Conservation (phyloP, 2,797 vertebrate species). For the Notolabrus celidotus region DNA sequence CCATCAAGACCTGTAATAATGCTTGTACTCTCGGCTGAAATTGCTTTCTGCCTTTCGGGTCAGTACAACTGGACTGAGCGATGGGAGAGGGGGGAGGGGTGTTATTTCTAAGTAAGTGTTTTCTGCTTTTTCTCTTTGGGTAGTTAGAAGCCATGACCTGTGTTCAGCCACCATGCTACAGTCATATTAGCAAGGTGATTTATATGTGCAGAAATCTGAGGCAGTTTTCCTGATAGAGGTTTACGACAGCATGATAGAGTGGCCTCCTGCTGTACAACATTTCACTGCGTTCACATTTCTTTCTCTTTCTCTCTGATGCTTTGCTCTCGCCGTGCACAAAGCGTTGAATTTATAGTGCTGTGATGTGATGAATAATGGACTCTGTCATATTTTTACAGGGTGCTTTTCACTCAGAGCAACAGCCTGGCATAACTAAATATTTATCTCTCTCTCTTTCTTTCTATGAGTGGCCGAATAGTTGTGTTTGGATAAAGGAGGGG, state of each 20-base stretch:
- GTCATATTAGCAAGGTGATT: constrained; percentile 85
- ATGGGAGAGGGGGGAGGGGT: constrained; percentile 9
- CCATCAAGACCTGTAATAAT: constrained; percentile 80
- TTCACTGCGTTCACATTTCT: constrained; percentile 20
- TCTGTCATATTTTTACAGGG: constrained; percentile 48
- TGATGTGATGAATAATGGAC: constrained; percentile 74
- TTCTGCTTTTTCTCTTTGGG: constrained; percentile 11
- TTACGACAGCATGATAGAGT: constrained; percentile 75
- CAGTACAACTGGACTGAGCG: constrained; percentile 42
- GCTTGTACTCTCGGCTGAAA: constrained; percentile 84
- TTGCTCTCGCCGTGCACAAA: constrained; percentile 45
- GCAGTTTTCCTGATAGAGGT: constrained; percentile 72
- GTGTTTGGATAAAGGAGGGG: constrained; percentile 18
- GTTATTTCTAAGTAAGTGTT: constrained; percentile 48
- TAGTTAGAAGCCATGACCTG: constrained; percentile 43
- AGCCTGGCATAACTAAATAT: constrained; percentile 60
- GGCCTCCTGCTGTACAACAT: constrained; percentile 53
- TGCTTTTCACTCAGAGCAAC: constrained; percentile 69
- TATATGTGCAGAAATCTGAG: constrained; percentile 76
- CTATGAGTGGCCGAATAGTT: constrained; percentile 28
- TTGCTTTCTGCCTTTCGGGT: constrained; percentile 81
- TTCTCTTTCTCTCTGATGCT: constrained; percentile 5
- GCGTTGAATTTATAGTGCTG: constrained; percentile 66
- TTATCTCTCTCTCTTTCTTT: constrained; percentile 49
- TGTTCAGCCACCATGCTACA: constrained; percentile 77